phyloP scores from a whole-genome alignment of 2,113 vertebrate species.

The Dicentrarchus labrax region DNA sequence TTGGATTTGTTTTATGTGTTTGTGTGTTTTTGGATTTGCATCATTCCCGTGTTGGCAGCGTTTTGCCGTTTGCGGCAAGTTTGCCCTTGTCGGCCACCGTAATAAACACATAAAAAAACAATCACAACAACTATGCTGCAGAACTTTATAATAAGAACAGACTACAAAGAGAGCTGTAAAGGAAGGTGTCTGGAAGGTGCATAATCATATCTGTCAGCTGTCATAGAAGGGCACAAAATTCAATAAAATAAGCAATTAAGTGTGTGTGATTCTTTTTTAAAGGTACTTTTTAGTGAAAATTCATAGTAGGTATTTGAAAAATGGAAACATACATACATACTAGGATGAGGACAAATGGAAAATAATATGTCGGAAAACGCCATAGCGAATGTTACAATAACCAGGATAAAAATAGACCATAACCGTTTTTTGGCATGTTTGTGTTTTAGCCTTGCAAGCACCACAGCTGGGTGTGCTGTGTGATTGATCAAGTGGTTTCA shows the following conservation, averaged over 20 bases:
- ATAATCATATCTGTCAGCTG: constrained; percentile 18
- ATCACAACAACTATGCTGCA: too few species aligned
- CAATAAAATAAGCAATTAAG: constrained; percentile 21
- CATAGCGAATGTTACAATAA: constrained; percentile 15
- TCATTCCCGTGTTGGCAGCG: too few species aligned
- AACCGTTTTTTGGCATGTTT: constrained; percentile 11
- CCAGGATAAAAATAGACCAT: constrained; percentile 13
- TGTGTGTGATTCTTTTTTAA: not conserved
- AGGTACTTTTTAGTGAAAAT: constrained; percentile 9
- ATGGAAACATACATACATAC: not conserved
- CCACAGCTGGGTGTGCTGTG: not conserved
- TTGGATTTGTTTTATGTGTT: too few species aligned
- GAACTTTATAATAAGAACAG: constrained; percentile 13
- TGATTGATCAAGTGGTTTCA: constrained; percentile 14
- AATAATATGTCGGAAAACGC: not conserved
- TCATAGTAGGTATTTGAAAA: not conserved
- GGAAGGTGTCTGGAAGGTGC: not conserved
- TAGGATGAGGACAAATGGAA: not conserved
- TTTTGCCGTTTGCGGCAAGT: too few species aligned
- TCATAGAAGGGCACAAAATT: constrained; percentile 3
- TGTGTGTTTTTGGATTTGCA: too few species aligned
- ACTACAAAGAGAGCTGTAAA: constrained; percentile 2
- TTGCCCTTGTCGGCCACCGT: too few species aligned
- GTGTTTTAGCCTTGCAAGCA: not conserved
- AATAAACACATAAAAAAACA: too few species aligned